phyloP scores from a whole-genome alignment of 2,797 vertebrate species.

The Anomalospiza imberbis region DNA sequence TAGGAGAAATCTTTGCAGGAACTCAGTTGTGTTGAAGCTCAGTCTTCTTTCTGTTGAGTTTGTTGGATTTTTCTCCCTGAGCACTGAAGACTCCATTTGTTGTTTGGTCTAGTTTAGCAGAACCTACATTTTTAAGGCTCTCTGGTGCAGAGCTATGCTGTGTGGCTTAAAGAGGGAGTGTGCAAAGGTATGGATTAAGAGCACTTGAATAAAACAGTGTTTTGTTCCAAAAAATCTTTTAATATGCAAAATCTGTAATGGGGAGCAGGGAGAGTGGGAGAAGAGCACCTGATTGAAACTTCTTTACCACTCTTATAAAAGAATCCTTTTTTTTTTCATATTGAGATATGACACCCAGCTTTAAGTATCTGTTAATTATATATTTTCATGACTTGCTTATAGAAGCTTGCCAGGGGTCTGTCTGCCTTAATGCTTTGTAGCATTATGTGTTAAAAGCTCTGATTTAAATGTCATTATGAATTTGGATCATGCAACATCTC shows the following conservation, averaged over 20 bases:
- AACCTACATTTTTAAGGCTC: neutral
- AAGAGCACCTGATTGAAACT: neutral
- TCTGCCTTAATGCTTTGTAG: neutral
- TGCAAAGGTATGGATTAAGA: neutral
- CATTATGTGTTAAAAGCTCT: neutral
- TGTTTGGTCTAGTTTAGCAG: neutral
- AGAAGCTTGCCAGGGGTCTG: neutral
- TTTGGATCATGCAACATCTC: neutral
- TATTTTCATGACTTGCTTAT: neutral
- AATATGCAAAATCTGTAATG: neutral
- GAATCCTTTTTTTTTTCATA: neutral
- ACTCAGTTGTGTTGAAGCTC: neutral
- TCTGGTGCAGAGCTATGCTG: neutral
- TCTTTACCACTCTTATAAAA: neutral
- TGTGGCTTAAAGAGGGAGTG: neutral
- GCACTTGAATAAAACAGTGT: neutral
- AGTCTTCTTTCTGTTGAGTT: neutral
- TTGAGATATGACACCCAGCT: neutral
- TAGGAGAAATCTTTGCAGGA: neutral
- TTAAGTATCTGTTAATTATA: neutral
- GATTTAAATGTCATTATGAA: neutral
- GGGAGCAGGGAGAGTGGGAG: neutral
- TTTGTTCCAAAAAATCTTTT: slow-evolving; percentile 1
- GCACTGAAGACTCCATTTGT: neutral
- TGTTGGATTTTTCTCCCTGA: neutral